Conservation (phyloP, 2,797 vertebrate genomes). For the Artibeus jamaicensis region DNA sequence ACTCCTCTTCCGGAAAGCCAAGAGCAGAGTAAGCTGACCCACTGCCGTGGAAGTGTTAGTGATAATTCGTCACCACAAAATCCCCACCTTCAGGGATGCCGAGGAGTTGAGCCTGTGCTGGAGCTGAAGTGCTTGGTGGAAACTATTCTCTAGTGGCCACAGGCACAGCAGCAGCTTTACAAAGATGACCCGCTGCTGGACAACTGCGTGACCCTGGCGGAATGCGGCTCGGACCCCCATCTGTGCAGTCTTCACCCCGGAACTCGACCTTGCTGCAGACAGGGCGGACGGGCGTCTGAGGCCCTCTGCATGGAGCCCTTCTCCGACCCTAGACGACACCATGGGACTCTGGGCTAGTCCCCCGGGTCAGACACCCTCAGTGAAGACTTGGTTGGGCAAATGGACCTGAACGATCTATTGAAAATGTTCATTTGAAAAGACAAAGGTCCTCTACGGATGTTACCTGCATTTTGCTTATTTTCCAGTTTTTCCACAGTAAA, state of each 20-base stretch:
- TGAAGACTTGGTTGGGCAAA: background rate
- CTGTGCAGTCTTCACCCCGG: background rate
- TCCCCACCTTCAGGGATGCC: fast-evolving
- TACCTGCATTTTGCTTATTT: background rate
- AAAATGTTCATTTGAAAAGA: background rate
- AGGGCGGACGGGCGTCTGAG: fast-evolving
- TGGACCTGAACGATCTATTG: background rate
- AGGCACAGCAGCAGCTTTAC: fast-evolving
- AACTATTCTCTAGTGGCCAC: background rate
- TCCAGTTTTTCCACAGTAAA: background rate
- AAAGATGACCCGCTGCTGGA: background rate
- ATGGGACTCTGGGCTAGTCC: background rate
- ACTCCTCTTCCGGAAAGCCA: background rate
- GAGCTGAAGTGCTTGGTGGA: background rate
- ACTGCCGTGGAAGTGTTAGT: fast-evolving
- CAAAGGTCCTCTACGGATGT: background rate
- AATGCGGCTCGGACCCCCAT: background rate
- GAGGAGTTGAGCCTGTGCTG: background rate
- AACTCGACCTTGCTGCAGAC: background rate
- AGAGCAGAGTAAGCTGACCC: background rate
- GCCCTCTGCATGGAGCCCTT: background rate
- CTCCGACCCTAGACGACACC: background rate
- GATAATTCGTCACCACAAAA: background rate
- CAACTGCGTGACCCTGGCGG: background rate
- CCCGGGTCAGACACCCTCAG: background rate